Evolutionary conservation across 2,113 vertebrate genomes (phyloP), one percentile per base, ranked within the genome.

Genomic region (Fukomys damarensis): DNA sequence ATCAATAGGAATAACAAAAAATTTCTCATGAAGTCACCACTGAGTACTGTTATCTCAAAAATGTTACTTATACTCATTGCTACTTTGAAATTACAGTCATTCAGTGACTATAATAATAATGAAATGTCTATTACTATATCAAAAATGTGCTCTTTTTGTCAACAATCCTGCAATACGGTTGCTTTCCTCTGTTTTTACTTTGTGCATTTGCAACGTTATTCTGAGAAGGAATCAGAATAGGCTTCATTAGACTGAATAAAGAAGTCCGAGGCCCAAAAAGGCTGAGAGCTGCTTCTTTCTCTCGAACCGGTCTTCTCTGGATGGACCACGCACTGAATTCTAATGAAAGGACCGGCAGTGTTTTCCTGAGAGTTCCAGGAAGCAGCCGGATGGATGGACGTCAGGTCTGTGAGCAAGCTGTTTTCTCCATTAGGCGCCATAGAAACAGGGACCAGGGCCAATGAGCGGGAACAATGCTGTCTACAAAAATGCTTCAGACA

Each of bases 381-480:
- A 95, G 82, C 77, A 43, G 26, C 93, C 59, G 86, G 56, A 80
- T 26, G 26, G 70, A n/a, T 58, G 82, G 49, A 91, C 70, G 58
- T 56, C 24, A 58, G 32, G n/a, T 49, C 43, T 16, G 59, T 80
- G 7, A 63, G 79, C 72, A 82, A 86, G 68, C 93, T 96, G 87
- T 61, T 93, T 88, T 85, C 52, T 35, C 93, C 93, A 65, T 93
- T 82, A 92, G 59, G 70, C 74, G 26, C 93, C 91, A 93, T 72
- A 93, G 94, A 95, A 95, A 95, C 91, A 65, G 94, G 94, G 93
- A 79, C 20, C n/a, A 12, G 52, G 58, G 87, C 93, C 96, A 96
- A 88, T 58, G 52, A 95, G 52, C 43, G 24, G 10, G 58, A 89
- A 93, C 52, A 91, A 93, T 43, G 79, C 79, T 12, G 38, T 86